Percentiles rank a stretch among this genome's conserved stretches.
phyloP scores from a whole-genome alignment of 2,888 invertebrate genomes.

The Caenorhabditis afra region DNA sequence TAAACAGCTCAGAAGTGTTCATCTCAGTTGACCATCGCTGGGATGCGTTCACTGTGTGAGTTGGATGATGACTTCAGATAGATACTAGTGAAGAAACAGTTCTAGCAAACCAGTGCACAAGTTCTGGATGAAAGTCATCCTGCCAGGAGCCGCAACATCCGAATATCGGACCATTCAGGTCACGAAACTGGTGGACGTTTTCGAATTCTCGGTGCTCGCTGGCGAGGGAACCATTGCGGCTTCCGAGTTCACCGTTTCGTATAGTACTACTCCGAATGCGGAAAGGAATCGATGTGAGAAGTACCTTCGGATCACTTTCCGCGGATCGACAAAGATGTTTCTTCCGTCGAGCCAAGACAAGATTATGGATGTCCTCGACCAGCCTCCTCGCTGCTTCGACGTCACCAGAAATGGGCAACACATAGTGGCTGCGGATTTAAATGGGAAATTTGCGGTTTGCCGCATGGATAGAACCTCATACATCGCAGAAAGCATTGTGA shows the following conservation, averaged over 20 bases:
- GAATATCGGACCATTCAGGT: constrained; percentile 44
- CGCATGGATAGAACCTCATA: background rate
- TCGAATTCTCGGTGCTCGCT: constrained; percentile 44
- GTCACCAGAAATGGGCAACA: constrained; percentile 8
- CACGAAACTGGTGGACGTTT: constrained; percentile 60
- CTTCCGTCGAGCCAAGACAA: constrained; percentile 25
- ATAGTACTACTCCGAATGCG: too few relatives aligned
- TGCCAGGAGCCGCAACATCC: background rate
- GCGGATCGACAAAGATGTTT: constrained; percentile 31
- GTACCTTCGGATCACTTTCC: constrained; percentile 33
- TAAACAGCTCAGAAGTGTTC: too few relatives aligned
- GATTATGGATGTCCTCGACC: constrained; percentile 15
- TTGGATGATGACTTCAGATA: background rate
- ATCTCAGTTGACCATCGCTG: too few relatives aligned
- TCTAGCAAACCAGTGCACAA: constrained; percentile 42
- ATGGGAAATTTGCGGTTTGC: constrained; percentile 34
- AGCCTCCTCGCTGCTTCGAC: constrained; percentile 33
- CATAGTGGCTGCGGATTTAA: constrained; percentile 32
- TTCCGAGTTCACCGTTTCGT: constrained; percentile 19
- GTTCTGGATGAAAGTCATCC: constrained; percentile 42
- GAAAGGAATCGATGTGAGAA: too few relatives aligned
- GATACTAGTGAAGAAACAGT: constrained; percentile 1
- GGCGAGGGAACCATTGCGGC: constrained; percentile 16
- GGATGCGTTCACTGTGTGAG: too few relatives aligned
- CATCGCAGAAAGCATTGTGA: background rate